These are phyloP conservation scores for Aphaenogaster floridana DNA, from an alignment of 1,140 invertebrate species.

Conservation along the genomic window DNA sequence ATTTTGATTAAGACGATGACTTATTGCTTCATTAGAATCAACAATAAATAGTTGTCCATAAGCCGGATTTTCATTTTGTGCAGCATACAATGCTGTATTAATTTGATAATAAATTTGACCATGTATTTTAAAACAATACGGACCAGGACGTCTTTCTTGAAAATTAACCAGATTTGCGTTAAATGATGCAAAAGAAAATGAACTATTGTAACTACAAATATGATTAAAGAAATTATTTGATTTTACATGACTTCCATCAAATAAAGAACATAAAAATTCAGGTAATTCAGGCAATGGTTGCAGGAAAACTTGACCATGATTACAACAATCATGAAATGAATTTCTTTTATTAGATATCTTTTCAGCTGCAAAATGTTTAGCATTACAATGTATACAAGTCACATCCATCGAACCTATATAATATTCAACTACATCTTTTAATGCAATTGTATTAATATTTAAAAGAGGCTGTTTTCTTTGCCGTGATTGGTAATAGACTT, in stretches of 20 bases:
- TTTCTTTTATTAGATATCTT: too few species aligned
- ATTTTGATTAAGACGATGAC: not conserved
- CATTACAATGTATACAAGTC: not conserved
- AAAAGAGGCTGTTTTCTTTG: not conserved
- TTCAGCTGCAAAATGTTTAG: too few species aligned
- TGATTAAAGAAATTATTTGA: not conserved
- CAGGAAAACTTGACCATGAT: too few species aligned
- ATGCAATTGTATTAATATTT: slow-evolving; percentile 9
- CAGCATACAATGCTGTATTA: too few species aligned
- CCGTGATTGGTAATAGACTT: not conserved
- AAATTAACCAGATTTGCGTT: not conserved
- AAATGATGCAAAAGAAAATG: not conserved
- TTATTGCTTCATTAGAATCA: too few species aligned
- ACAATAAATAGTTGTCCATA: too few species aligned
- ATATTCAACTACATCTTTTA: slow-evolving; percentile 3
- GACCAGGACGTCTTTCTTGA: not conserved
- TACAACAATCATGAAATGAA: too few species aligned
- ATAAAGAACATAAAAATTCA: too few species aligned
- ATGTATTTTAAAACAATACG: too few species aligned
- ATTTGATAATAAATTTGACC: too few species aligned
- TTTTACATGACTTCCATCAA: not conserved
- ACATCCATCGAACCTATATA: not conserved
- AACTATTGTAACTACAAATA: not conserved
- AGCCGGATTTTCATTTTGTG: too few species aligned
- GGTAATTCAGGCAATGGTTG: too few species aligned